Percentiles rank a stretch among this genome's conserved stretches.
These are phyloP conservation scores for Melanotus villosus DNA, from an alignment of 2,888 invertebrate genomes.

Conservation along the genomic window DNA sequence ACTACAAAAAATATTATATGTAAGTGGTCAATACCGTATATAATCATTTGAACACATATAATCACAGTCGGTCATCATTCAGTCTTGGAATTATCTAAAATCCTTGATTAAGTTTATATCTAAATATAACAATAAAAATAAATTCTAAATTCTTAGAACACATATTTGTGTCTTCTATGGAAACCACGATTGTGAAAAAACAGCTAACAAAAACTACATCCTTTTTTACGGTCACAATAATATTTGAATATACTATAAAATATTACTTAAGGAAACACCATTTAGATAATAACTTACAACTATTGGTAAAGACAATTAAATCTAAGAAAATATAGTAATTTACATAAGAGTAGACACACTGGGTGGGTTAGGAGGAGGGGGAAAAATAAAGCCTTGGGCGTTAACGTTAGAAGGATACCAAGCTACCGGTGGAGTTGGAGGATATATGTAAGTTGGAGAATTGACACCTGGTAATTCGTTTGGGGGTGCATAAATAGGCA, in stretches of 20 bases:
- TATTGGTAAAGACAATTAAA: not conserved
- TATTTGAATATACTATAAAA: too few species aligned
- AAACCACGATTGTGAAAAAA: too few species aligned
- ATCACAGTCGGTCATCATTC: not conserved
- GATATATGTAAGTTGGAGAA: conserved; percentile 50
- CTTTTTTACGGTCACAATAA: too few species aligned
- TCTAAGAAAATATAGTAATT: too few species aligned
- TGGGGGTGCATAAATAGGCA: conserved; percentile 49
- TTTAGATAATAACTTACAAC: not conserved
- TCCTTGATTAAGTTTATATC: not conserved
- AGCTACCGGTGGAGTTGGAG: conserved; percentile 50
- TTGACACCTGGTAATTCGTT: conserved; percentile 50
- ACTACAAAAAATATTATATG: too few species aligned
- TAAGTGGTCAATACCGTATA: too few species aligned
- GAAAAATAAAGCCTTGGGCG: conserved; percentile 57
- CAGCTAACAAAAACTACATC: too few species aligned
- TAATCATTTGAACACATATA: not conserved
- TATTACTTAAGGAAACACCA: too few species aligned
- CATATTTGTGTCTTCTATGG: too few species aligned
- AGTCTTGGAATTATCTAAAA: too few species aligned
- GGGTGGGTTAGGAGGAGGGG: conserved; percentile 42
- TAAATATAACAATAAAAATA: not conserved
- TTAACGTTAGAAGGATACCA: conserved; percentile 52
- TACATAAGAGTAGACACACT: too few species aligned
- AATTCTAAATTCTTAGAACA: not conserved